phyloP scores from a whole-genome alignment of 1,140 invertebrate genomes.

The Pollicipes pollicipes region DNA sequence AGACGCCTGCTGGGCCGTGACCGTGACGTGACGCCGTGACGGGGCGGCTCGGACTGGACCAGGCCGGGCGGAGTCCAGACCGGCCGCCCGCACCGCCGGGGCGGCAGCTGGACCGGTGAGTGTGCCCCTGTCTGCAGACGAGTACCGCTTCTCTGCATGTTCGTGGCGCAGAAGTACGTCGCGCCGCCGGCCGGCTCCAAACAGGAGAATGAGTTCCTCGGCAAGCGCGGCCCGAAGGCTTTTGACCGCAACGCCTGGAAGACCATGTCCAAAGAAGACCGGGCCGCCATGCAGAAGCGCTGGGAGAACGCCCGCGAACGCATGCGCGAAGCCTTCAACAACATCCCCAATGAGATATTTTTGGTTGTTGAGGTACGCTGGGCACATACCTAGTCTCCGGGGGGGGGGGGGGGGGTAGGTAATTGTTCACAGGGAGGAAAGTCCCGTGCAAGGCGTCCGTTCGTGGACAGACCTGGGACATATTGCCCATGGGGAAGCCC shows the following conservation, averaged over 20 bases:
- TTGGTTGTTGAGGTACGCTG: conserved; percentile 17
- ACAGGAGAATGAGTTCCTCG: conserved; percentile 21
- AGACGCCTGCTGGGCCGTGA: no score
- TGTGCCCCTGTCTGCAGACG: conserved; percentile 18
- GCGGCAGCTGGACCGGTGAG: no score
- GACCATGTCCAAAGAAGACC: conserved; percentile 24
- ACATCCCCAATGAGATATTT: conserved; percentile 16
- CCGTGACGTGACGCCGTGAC: no score
- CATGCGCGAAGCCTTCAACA: conserved; percentile 14
- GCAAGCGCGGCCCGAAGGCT: conserved; percentile 21
- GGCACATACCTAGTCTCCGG: neutral
- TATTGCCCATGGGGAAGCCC: no score
- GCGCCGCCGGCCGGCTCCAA: conserved; percentile 14
- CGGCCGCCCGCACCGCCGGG: no score
- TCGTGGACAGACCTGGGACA: no score
- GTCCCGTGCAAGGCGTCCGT: no score
- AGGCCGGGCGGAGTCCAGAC: no score
- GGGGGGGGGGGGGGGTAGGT: no score
- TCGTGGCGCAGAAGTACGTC: conserved; percentile 25
- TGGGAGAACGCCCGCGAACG: conserved; percentile 21
- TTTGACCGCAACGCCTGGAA: conserved; percentile 24
- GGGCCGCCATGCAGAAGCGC: conserved; percentile 23
- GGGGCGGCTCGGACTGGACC: no score
- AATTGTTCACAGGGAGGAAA: no score
- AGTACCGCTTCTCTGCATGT: conserved; percentile 28